phyloP scores from a whole-genome alignment of 2,113 vertebrate genomes.

The Eulemur rufifrons region DNA sequence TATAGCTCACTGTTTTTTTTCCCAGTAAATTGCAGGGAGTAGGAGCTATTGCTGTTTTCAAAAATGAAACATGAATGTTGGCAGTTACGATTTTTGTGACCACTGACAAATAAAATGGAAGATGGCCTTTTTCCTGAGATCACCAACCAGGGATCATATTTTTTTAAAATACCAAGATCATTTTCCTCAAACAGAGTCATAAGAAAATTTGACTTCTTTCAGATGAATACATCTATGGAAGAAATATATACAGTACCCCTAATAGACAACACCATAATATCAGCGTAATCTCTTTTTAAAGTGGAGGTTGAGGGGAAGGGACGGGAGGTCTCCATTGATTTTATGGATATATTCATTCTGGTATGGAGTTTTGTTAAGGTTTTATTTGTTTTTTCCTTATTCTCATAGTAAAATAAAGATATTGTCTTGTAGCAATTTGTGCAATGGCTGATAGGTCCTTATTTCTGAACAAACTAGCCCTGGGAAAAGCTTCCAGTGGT shows the following conservation, averaged over 20 bases:
- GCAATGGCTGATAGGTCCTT: not conserved
- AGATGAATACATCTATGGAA: not conserved
- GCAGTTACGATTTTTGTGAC: slow-evolving; percentile 14
- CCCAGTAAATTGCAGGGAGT: not conserved
- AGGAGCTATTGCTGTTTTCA: not conserved
- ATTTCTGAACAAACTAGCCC: not conserved
- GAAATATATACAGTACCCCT: not conserved
- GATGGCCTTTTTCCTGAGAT: not conserved
- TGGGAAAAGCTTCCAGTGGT: not conserved
- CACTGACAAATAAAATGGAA: slow-evolving; percentile 33
- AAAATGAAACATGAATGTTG: slow-evolving; percentile 43
- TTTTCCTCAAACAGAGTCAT: slow-evolving; percentile 15
- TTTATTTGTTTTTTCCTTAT: not conserved
- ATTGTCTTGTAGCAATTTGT: not conserved
- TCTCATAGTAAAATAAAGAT: not conserved
- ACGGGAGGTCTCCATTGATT: not conserved
- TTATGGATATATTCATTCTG: not conserved
- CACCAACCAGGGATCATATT: not conserved
- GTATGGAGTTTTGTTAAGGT: not conserved
- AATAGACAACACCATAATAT: not conserved
- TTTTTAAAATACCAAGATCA: not conserved
- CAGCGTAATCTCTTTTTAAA: slow-evolving; percentile 4
- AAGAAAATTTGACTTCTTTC: slow-evolving; percentile 33
- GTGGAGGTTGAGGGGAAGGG: not conserved
- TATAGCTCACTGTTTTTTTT: not conserved